These are phyloP conservation scores for Cremastinae sp. DNA, from an alignment of 2,888 invertebrate genomes.

Conservation along the genomic window DNA sequence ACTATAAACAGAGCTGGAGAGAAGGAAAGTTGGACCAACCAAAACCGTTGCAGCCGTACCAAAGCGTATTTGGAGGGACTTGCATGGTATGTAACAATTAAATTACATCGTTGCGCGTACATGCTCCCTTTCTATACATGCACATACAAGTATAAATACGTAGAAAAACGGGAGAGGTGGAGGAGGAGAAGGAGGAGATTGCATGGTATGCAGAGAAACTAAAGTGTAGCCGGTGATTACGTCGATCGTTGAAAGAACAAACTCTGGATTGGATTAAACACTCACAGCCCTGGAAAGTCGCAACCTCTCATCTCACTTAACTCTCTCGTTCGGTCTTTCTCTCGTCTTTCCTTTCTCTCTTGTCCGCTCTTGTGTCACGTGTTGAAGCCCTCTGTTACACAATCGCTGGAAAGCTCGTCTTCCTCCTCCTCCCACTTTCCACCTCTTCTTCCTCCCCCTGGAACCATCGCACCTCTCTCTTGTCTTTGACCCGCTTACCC, in stretches of 20 bases:
- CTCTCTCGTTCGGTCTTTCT: constrained; percentile 18
- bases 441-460: constrained; percentile 6
- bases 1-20: constrained; percentile 48
- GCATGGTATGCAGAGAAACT: constrained; percentile 67
- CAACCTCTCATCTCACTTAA: constrained; percentile 19
- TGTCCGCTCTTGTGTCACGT: constrained; percentile 48
- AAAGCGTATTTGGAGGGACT: constrained; percentile 38
- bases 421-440: constrained; percentile 9
- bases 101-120: constrained; percentile 2
- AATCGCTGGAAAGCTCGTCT: constrained; percentile 40
- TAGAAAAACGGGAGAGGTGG: too few species aligned
- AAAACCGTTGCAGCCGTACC: constrained; percentile 41
- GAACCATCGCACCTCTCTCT: neutral
- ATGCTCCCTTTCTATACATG: constrained; percentile 12
- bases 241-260: constrained; percentile 79
- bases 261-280: constrained; percentile 78
- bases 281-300: constrained; percentile 43
- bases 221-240: constrained; percentile 77
- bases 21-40: constrained; percentile 56
- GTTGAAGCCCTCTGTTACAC: constrained; percentile 36
- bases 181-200: constrained; percentile 1
- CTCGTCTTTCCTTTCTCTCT: neutral
- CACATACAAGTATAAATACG: constrained; percentile 33
- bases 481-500: constrained; percentile 60
- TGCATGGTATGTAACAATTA: constrained; percentile 43